Base-by-base conservation (phyloP, 2,797 vertebrate genomes). In the Furcifer pardalis region DNA sequence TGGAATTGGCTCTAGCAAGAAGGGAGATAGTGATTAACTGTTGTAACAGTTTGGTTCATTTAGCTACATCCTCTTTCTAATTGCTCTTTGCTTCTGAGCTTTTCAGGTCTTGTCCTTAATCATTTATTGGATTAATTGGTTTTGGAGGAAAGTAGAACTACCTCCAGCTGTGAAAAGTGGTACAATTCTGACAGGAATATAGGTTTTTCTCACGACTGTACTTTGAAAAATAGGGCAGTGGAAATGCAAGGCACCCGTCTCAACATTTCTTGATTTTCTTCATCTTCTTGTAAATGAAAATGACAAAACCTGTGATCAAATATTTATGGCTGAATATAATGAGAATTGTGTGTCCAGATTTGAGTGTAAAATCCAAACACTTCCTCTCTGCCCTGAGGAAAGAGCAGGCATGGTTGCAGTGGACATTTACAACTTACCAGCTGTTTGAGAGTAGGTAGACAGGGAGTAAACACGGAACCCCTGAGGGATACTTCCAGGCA, bases 191-290 rank as follows among this genome's bases (percentile, higher is more conserved):
- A 46, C n/a, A 44, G 10, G 25, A 59, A 15, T 30, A 7, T n/a
- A 9, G 27, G 27, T 10, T 25, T 19, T 8, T 44, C 56, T 56
- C 46, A 68, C 27, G 25, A 27, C 19, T 40, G 1, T 37, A 6
- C 46, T 21, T n/a, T 49, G 27, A 25, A 78, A 56, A 65, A 4
- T n/a, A 12, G 35, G 30, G 4, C 1, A n/a, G 3, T 6, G 9
- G 88, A 82, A 93, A 90, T 90, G 90, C 92, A 91, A 92, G 79
- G 1, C n/a, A 37, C 37, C 49, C 85, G 80, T 73, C 86, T 10
- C 76, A 35, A 52, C n/a, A 8, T 56, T 71, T 89, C 19, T 15
- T 19, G 9, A 4, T 15, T 68, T 90, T 23, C 7, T 5, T n/a
- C 59, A 37, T 42, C 27, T 56, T 1, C n/a, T 60, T 4, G 77